These are phyloP conservation scores for Phyllotreta cruciferae DNA, from an alignment of 2,888 invertebrate genomes.

Conservation along the genomic window DNA sequence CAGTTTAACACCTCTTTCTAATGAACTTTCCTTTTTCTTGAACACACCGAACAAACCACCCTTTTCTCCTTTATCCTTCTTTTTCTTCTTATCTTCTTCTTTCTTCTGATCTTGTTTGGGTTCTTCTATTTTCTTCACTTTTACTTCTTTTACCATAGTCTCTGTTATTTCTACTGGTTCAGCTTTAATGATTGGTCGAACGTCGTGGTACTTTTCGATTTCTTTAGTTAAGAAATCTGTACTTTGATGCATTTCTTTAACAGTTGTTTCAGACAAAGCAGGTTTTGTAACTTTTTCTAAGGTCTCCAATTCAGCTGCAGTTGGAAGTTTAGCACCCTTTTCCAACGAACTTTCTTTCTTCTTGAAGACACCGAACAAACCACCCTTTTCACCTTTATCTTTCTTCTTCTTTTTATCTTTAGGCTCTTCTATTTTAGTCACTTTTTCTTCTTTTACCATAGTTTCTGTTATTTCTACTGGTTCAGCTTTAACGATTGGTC, in stretches of 20 bases:
- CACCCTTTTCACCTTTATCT: slow-evolving; percentile 29
- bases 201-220: slow-evolving; percentile 42
- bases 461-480: slow-evolving; percentile 1
- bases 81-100: slow-evolving; percentile 13
- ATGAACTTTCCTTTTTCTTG: slow-evolving; percentile 46
- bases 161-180: neutral
- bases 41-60: slow-evolving; percentile 46
- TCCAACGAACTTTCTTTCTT: neutral
- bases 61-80: slow-evolving; percentile 15
- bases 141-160: neutral
- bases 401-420: neutral
- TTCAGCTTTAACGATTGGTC: neutral
- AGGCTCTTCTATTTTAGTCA: neutral
- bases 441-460: slow-evolving; percentile 3
- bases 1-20: slow-evolving; percentile 34
- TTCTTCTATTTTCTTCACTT: neutral
- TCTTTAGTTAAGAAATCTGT: neutral
- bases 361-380: slow-evolving; percentile 33
- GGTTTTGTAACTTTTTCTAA: too few species aligned
- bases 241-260: slow-evolving; percentile 8
- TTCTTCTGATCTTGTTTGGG: slow-evolving; percentile 1
- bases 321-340: slow-evolving; percentile 10
- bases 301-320: slow-evolving; percentile 4
- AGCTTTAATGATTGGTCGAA: slow-evolving; percentile 15
- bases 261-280: slow-evolving; percentile 24